Base-by-base conservation (phyloP, 1,140 invertebrate genomes). In the Thalassaphorura encarpata region DNA sequence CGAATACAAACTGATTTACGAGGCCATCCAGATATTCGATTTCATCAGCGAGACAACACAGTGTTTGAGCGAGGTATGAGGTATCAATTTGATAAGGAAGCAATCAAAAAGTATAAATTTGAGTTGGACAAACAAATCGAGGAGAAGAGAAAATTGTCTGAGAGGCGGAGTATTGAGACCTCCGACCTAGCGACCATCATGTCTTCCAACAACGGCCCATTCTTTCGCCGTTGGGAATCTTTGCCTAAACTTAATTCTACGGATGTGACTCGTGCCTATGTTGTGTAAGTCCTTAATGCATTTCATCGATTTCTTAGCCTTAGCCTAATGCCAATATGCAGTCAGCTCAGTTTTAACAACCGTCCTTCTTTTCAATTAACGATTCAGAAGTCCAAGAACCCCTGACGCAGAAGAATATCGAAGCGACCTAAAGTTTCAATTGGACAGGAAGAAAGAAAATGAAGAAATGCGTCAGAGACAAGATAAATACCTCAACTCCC, bases 1-100 rank as follows among this genome's bases (percentile, higher is more conserved):
- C 27, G 51, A 40, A 18, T 58, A 19, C 49, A 52, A 33, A 58
- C 56, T 16, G 29, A 39, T 26, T 27, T 58, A 5, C 50, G 42
- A 40, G 56, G 56, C 27, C 42, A 58, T 53, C 51, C 51, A 11
- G 56, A 58, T 28, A 58, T 58, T 48, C 43, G 56, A 39, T 58
- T 52, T 41, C 56, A 58, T 58, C 56, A 58, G 36, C 42, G 49
- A 21, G 45, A 53, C 21, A 58, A 24, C 5, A 33, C 48, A 2
- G 46, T 40, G 11, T 52, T 58, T 47, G 56, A 58, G 23, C 41
- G 45, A 28, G 48, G 43, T 29, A 58, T 58, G 19, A 26, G 56
- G 11, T 58, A 58, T 33, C 43, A 40, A 36, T 26, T 40, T 18
- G 56, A 58, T 23, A 52, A 48, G 36, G 56, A 58, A 6, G 41